Evolutionary conservation across 2,113 vertebrate genomes (phyloP), one percentile per base, ranked within the genome.

Genomic region (Psilopogon haemacephalus): DNA sequence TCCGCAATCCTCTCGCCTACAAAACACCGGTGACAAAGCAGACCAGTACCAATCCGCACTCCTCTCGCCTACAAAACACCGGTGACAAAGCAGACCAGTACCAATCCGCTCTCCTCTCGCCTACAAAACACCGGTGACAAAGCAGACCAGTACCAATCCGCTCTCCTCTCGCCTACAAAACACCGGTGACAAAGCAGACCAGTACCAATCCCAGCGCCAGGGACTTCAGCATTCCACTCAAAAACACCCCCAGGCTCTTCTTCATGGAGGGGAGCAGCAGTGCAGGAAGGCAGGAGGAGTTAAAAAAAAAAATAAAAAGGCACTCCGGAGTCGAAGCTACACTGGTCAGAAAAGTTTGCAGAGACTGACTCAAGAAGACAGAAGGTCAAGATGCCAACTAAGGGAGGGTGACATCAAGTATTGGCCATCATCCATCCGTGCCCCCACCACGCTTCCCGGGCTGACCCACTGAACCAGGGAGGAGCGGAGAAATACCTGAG

Each of bases 31-130:
- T 23, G 17, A 30, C 68, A 32, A 67, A 77, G 54, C 19, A 3
- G 24, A 84, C 6, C 7, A 9, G 12, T 12, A 72, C 37, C 33
- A n/a, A n/a, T 15, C 38, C 19, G 1, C 0, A 2, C 37, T 70
- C 44, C 86, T 80, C 38, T 80, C 21, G n/a, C 17, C 13, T 3
- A 7, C 64, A 28, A 40, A 78, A 28, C 21, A 68, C 37, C 21
- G 40, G 62, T 23, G 17, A 30, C 68, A 32, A 67, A 77, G 54
- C 19, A 3, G 24, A 84, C 6, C 7, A 9, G 12, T 12, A 72
- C 37, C 33, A n/a, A n/a, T 15, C 38, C 19, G 1, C 0, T 1
- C 37, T 70, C 44, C 86, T 80, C 38, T 80, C 21, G n/a, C 17
- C 13, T 3, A 7, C 64, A 28, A 40, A 78, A 28, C 21, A 68